Evolutionary conservation across 2,797 vertebrate genomes (phyloP).

Genomic region (Centropyge bicolor): DNA sequence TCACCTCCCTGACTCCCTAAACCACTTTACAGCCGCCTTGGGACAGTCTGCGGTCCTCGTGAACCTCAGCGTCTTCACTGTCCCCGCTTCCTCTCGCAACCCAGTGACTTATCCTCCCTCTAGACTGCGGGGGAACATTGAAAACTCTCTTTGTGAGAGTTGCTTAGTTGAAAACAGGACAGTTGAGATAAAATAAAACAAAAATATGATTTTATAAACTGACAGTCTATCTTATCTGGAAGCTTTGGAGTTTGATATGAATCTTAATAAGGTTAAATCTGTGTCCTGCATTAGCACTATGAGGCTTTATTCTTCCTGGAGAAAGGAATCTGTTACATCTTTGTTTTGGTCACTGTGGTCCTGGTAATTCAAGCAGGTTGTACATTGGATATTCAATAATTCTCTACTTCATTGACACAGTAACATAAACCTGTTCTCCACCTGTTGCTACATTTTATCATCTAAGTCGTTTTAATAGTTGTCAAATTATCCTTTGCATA

Average conservation of each 20-base stretch:
- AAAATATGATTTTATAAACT: not conserved
- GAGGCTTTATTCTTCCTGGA: not conserved
- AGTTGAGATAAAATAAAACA: not conserved
- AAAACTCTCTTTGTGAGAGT: not conserved
- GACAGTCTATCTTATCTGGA: not conserved
- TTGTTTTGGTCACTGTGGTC: not conserved
- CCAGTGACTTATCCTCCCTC: not conserved
- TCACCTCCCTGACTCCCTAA: slow-evolving; percentile 54
- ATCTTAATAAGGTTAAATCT: not conserved
- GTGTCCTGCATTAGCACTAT: not conserved
- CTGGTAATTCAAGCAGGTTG: not conserved
- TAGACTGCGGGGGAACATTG: not conserved
- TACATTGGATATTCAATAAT: not conserved
- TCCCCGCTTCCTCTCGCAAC: not conserved
- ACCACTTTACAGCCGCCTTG: slow-evolving; percentile 58
- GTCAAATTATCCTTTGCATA: not conserved
- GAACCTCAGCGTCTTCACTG: slow-evolving; percentile 20
- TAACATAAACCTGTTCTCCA: not conserved
- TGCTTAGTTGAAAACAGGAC: not conserved
- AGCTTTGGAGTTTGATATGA: not conserved
- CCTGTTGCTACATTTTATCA: not conserved
- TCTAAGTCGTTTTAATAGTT: not conserved
- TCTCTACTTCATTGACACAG: not conserved
- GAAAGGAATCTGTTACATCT: not conserved
- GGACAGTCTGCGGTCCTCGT: slow-evolving; percentile 33